These are phyloP conservation scores for Dasyurus viverrinus DNA, from an alignment of 2,113 vertebrate species.

Conservation along the genomic window DNA sequence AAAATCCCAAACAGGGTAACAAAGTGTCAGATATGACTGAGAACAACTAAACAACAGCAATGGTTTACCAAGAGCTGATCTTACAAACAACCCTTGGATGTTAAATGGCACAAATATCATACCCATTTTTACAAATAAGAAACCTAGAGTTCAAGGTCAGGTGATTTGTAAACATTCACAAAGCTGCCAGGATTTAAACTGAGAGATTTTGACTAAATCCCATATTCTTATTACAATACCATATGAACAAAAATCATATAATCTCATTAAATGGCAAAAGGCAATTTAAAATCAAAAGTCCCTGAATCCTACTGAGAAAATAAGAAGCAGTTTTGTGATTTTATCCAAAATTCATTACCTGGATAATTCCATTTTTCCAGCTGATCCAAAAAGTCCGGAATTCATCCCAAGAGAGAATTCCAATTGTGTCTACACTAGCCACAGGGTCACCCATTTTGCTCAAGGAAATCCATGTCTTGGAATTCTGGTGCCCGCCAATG, in stretches of 20 bases:
- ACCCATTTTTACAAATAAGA: neutral
- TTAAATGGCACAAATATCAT: neutral
- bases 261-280: fast-evolving
- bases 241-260: neutral
- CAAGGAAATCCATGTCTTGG: conserved; percentile 90
- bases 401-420: conserved; percentile 95
- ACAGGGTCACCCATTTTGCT: conserved; percentile 93
- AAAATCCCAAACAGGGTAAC: neutral
- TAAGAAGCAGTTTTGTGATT: neutral
- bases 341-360: conserved; percentile 81
- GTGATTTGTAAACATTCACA: neutral
- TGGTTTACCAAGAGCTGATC: neutral
- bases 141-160: neutral
- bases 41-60: neutral
- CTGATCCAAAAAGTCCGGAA: conserved; percentile 96
- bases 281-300: neutral
- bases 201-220: neutral
- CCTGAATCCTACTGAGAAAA: neutral
- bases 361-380: conserved; percentile 89
- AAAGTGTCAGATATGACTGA: neutral
- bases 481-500: conserved; percentile 92
- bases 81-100: neutral
- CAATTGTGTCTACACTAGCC: conserved; percentile 85
- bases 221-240: neutral
- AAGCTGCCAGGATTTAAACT: neutral